phyloP scores from a whole-genome alignment of 1,140 invertebrate genomes.

The Hypothenemus hampei region DNA sequence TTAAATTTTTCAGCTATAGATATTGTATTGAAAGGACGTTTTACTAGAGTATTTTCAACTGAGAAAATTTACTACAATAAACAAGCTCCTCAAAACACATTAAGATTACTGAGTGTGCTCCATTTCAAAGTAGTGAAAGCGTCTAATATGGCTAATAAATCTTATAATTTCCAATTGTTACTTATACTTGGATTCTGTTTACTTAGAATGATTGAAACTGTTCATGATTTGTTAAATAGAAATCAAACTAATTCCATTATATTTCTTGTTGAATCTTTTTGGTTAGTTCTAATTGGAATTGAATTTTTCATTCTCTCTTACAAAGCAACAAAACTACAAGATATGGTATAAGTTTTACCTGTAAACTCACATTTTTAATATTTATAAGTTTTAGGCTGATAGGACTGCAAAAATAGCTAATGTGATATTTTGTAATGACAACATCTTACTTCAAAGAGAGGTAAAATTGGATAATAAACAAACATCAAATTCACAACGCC shows the following conservation, averaged over 20 bases:
- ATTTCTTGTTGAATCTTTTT: slow-evolving; percentile 2
- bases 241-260: not conserved
- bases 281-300: slow-evolving; percentile 10
- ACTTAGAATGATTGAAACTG: slow-evolving; percentile 8
- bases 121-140: slow-evolving; percentile 6
- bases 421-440: slow-evolving; percentile 6
- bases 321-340: not conserved
- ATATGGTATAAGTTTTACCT: not conserved
- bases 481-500: not conserved
- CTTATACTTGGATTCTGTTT: slow-evolving; percentile 2
- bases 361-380: slow-evolving; percentile 1
- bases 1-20: slow-evolving; percentile 6
- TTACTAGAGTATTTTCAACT: not conserved
- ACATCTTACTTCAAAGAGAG: slow-evolving; percentile 5
- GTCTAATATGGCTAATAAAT: slow-evolving; percentile 11
- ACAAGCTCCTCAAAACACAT: slow-evolving; percentile 1
- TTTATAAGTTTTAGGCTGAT: slow-evolving; percentile 13
- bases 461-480: not conserved
- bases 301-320: slow-evolving; percentile 14
- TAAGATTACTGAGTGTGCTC: slow-evolving; percentile 3
- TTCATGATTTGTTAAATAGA: slow-evolving; percentile 3
- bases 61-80: slow-evolving; percentile 5
- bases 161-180: slow-evolving; percentile 12
- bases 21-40: slow-evolving; percentile 2
- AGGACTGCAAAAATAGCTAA: slow-evolving; percentile 12